phyloP scores from a whole-genome alignment of 1,140 invertebrate species.

The Thrips palmi region DNA sequence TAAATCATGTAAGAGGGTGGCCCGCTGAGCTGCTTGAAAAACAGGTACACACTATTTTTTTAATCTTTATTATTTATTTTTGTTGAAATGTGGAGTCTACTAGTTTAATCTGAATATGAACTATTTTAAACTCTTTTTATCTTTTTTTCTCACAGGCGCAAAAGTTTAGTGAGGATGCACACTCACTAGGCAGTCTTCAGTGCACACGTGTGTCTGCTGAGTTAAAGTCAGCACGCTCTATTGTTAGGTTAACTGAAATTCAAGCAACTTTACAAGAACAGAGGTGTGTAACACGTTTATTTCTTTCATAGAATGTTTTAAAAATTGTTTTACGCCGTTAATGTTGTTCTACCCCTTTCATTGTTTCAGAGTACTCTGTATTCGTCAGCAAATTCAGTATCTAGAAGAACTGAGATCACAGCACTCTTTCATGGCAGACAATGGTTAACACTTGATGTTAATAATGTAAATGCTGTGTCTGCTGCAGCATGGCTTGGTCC shows the following conservation, averaged over 20 bases:
- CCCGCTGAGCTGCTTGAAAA: constrained; percentile 81
- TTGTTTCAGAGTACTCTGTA: constrained; percentile 64
- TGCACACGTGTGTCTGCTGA: constrained; percentile 88
- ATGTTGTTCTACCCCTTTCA: constrained; percentile 14
- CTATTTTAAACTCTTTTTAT: constrained; percentile 10
- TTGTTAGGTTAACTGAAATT: constrained; percentile 88
- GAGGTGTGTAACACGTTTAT: constrained; percentile 38
- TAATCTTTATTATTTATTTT: neutral
- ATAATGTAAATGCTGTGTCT: too few relatives aligned
- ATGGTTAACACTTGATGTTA: too few relatives aligned
- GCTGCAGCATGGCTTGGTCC: too few relatives aligned
- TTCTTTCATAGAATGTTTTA: constrained; percentile 4
- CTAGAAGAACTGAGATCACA: constrained; percentile 81
- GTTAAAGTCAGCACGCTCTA: constrained; percentile 80
- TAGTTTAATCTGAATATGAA: too few relatives aligned
- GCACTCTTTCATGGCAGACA: constrained; percentile 76
- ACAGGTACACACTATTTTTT: constrained; percentile 43
- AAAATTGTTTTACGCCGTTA: constrained; percentile 1
- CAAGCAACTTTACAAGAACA: constrained; percentile 93
- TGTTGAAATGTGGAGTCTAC: neutral
- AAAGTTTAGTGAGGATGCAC: constrained; percentile 66
- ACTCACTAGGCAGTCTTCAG: constrained; percentile 65
- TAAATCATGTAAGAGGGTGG: constrained; percentile 80
- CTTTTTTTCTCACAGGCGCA: constrained; percentile 41
- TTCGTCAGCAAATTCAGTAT: constrained; percentile 73